A percentile compares a stretch with the other conserved stretches of the same genome.
Evolutionary conservation across 2,113 vertebrate genomes (phyloP).

Genomic region (Sus scrofa): T2T-Sscrofa CM000822.6:23074501-23075000

Average conservation of each 20-base stretch:
- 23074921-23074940: conserved; percentile 4
- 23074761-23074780: conserved; percentile 18
- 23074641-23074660: conserved; percentile 49
- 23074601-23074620: not conserved
- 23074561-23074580: conserved; percentile 1
- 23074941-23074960: not conserved
- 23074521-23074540: not conserved
- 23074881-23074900: conserved; percentile 44
- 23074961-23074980: conserved; percentile 32
- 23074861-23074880: not conserved
- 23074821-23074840: not conserved
- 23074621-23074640: conserved; percentile 49
- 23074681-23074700: not conserved
- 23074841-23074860: conserved; percentile 50
- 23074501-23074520: not conserved
- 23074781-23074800: not conserved
- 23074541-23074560: not conserved
- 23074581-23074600: not conserved
- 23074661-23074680: conserved; percentile 14
- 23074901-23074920: conserved; percentile 38
- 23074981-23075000: not conserved
- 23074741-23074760: conserved; percentile 13
- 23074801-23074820: not conserved
- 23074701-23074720: not conserved
- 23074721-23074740: not conserved